Conservation (phyloP, 2,888 invertebrate species). For the Synergus gifuensis region DNA sequence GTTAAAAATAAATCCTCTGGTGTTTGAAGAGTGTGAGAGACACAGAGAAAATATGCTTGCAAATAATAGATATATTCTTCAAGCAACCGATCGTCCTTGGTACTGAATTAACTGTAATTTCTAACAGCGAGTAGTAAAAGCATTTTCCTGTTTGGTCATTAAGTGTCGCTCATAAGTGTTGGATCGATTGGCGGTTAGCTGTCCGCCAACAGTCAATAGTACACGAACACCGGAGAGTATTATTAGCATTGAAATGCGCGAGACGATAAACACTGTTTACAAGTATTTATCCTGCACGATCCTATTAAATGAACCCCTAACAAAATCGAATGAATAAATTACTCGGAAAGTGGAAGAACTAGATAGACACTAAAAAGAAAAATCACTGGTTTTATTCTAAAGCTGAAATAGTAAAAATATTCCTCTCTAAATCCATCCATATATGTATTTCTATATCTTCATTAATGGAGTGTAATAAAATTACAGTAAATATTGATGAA, state of each 20-base stretch:
- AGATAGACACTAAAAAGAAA: no score
- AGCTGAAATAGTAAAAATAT: no score
- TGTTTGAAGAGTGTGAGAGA: neutral
- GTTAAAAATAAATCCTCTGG: no score
- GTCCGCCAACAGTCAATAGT: neutral
- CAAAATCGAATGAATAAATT: constrained; percentile 3
- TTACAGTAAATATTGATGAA: neutral
- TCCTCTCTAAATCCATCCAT: no score
- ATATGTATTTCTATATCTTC: no score
- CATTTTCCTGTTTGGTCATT: constrained; percentile 32
- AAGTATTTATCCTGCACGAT: constrained; percentile 23
- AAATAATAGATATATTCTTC: neutral
- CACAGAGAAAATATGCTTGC: neutral
- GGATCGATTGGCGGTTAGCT: constrained; percentile 27
- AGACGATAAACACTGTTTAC: constrained; percentile 32
- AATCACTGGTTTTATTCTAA: no score
- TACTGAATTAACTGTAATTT: constrained; percentile 26
- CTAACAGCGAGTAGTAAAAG: constrained; percentile 27
- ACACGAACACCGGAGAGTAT: constrained; percentile 16
- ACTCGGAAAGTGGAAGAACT: no score
- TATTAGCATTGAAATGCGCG: constrained; percentile 33
- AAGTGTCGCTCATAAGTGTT: constrained; percentile 5
- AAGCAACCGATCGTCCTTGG: constrained; percentile 11
- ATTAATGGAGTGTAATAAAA: neutral
- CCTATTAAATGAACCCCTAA: constrained; percentile 12